These are phyloP conservation scores for Gadus chalcogrammus DNA, from an alignment of 2,113 vertebrate genomes.

Conservation along the genomic window DNA sequence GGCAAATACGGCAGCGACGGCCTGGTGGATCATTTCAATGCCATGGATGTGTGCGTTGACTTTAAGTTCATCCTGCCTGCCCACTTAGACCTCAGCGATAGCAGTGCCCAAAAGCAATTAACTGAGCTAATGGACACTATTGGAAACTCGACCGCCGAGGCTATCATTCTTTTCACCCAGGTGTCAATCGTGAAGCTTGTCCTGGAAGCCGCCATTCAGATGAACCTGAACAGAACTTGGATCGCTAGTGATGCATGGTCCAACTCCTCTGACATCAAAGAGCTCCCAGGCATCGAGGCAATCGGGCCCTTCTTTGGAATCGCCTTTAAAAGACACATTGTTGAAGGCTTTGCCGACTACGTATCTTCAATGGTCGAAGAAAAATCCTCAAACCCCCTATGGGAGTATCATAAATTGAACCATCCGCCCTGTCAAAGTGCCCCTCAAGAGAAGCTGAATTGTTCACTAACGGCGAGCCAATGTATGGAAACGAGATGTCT, in stretches of 20 bases:
- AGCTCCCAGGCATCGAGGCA: conserved; percentile 12
- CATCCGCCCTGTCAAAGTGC: conserved; percentile 5
- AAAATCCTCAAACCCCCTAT: background rate
- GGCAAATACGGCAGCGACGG: conserved; percentile 50
- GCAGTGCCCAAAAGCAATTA: background rate
- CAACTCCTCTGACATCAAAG: background rate
- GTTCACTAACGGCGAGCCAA: background rate
- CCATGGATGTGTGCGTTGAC: conserved; percentile 36
- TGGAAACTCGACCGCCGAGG: conserved; percentile 38
- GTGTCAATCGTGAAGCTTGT: conserved; percentile 24
- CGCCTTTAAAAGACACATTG: conserved; percentile 26
- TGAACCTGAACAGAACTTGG: conserved; percentile 54
- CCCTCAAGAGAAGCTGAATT: background rate
- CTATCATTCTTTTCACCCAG: conserved; percentile 55
- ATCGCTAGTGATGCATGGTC: conserved; percentile 62
- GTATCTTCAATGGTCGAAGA: conserved; percentile 23
- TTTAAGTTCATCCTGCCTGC: conserved; percentile 44
- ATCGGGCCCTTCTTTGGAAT: conserved; percentile 51
- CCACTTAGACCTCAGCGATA: conserved; percentile 14
- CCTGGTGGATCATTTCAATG: background rate
- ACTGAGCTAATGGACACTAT: conserved; percentile 4
- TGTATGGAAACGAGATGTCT: conserved; percentile 29
- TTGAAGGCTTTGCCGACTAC: conserved; percentile 53
- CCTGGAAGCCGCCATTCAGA: conserved; percentile 26
- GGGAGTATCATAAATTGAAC: background rate